Evolutionary conservation across 1,140 invertebrate genomes (phyloP).

Genomic region (Macrobrachium rosenbergii): DNA sequence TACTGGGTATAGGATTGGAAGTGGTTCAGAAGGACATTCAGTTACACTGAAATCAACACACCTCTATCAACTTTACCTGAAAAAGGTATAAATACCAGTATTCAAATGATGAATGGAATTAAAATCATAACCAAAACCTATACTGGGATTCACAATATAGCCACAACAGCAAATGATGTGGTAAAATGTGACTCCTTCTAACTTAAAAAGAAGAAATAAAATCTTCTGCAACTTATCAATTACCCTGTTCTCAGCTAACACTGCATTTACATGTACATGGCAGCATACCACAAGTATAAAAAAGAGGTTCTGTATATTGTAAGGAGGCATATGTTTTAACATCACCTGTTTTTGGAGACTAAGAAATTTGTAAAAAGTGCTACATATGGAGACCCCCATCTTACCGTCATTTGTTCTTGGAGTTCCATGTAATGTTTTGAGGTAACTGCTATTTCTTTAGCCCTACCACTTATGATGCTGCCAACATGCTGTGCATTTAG

Average conservation of each 20-base stretch:
- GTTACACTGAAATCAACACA: no score
- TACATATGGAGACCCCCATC: not conserved
- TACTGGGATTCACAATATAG: no score
- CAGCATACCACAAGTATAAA: not conserved
- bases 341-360: constrained; percentile 40
- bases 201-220: no score
- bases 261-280: not conserved
- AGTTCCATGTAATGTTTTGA: constrained; percentile 48
- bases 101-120: no score
- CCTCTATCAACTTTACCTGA: no score
- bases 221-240: no score
- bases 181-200: no score
- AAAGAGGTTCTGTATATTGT: not conserved
- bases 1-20: no score
- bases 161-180: not conserved
- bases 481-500: constrained; percentile 55
- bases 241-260: not conserved
- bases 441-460: constrained; percentile 50
- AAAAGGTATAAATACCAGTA: no score
- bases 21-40: no score
- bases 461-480: constrained; percentile 41
- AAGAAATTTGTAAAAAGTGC: no score
- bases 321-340: not conserved
- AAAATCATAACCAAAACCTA: no score
- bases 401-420: constrained; percentile 47